Base-by-base conservation (phyloP, 2,113 vertebrate species). In the Tachycineta bicolor region DNA sequence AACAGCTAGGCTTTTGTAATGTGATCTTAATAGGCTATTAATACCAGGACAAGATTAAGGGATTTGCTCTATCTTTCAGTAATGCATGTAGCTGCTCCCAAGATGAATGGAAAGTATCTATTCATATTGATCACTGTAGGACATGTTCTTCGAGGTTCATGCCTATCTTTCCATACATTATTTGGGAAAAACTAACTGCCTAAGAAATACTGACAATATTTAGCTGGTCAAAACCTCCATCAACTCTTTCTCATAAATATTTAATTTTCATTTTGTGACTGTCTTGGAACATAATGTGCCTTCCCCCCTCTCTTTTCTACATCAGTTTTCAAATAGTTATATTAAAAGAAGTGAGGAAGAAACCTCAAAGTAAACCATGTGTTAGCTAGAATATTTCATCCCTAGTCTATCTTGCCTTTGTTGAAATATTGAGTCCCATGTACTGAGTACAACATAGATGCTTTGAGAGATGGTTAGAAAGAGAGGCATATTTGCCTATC, bases 11-110 rank as follows among this genome's bases (percentile, higher is more conserved):
- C 22, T 96, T 96, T 94, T 16, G 16, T 94, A 96, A 96, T 92
- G 63, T 52, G 76, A 89, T 96, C 33, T 96, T 97, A 96, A 96
- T 87, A 87, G 70, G 69, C 55, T 96, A n/a, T 94, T 98, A 96
- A 95, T 94, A 95, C 60, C 41, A 80, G 41, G 33, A 64, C 23
- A 68, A 89, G 73, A 95, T 92, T 94, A 97, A 95, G 77, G 74
- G 90, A 90, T 94, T 97, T 96, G 41, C 78, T 94, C 67, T 68
- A 21, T 58, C 19, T 44, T 84, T 83, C 77, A 91, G 80, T 53
- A 86, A 28, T 26, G 29, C 39, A 23, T 39, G 56, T 64, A 81
- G 65, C 44, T 75, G 24, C 41, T 53, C 29, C 46, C n/a, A 85
- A 73, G 20, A 83, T 56, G 17, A 93, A 89, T 73, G 34, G 43